phyloP scores from a whole-genome alignment of 2,797 vertebrate species.

The Selene dorsalis region DNA sequence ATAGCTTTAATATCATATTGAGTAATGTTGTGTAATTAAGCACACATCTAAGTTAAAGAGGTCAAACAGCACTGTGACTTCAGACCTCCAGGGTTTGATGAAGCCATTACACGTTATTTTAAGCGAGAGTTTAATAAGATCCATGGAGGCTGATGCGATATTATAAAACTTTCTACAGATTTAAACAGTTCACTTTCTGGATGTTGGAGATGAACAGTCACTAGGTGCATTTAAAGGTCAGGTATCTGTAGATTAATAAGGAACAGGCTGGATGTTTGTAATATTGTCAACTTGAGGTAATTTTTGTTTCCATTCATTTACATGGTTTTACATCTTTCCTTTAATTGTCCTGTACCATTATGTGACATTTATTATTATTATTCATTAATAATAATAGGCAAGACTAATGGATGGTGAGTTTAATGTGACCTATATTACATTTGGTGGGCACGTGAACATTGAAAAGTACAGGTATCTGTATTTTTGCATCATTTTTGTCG shows the following conservation, averaged over 20 bases:
- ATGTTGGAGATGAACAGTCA: neutral
- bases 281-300: neutral
- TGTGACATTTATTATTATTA: neutral
- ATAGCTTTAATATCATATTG: too few species aligned
- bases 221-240: neutral
- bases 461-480: constrained; percentile 43
- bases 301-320: too few species aligned
- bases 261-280: neutral
- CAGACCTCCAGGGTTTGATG: constrained; percentile 9
- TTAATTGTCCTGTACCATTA: neutral
- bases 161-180: constrained; percentile 2
- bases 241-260: neutral
- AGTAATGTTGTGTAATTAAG: neutral
- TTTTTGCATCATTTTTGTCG: constrained; percentile 34
- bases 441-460: constrained; percentile 43
- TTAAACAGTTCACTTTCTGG: neutral
- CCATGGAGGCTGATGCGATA: constrained; percentile 5
- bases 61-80: neutral
- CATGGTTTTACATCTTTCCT: too few species aligned
- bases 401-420: constrained; percentile 1
- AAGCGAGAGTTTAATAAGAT: neutral
- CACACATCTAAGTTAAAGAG: neutral
- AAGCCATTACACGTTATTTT: neutral
- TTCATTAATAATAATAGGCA: too few species aligned
- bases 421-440: constrained; percentile 49